These are phyloP conservation scores for Acyrthosiphon pisum DNA, from an alignment of 1,140 invertebrate species.

Conservation along the genomic window DNA sequence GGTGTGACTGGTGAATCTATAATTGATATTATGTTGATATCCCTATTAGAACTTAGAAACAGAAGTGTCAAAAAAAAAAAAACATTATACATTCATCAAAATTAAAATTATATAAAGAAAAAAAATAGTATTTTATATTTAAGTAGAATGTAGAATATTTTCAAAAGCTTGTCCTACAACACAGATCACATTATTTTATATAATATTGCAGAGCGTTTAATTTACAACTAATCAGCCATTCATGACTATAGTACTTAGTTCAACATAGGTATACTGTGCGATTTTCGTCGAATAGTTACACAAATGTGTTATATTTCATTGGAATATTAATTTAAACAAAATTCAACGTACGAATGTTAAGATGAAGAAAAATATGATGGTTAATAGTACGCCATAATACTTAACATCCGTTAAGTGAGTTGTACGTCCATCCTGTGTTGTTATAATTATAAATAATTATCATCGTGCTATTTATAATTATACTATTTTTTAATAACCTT, in stretches of 20 bases:
- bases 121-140: background rate
- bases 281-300: background rate
- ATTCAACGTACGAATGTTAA: background rate
- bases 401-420: slow-evolving; percentile 6
- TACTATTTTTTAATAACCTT: background rate
- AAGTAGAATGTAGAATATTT: background rate
- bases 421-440: background rate
- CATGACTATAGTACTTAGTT: background rate
- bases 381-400: background rate
- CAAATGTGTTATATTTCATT: background rate
- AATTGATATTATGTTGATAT: background rate
- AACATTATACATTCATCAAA: background rate
- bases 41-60: background rate
- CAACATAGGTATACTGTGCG: background rate
- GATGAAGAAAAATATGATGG: background rate
- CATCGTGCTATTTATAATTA: background rate
- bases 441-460: slow-evolving; percentile 42
- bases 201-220: background rate
- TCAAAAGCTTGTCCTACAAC: background rate
- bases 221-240: background rate
- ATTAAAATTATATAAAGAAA: background rate
- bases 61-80: background rate
- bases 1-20: background rate
- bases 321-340: background rate
- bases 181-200: too few species aligned